Conservation (phyloP, 1,140 invertebrate genomes). For the Oedothorax gibbosus region DNA sequence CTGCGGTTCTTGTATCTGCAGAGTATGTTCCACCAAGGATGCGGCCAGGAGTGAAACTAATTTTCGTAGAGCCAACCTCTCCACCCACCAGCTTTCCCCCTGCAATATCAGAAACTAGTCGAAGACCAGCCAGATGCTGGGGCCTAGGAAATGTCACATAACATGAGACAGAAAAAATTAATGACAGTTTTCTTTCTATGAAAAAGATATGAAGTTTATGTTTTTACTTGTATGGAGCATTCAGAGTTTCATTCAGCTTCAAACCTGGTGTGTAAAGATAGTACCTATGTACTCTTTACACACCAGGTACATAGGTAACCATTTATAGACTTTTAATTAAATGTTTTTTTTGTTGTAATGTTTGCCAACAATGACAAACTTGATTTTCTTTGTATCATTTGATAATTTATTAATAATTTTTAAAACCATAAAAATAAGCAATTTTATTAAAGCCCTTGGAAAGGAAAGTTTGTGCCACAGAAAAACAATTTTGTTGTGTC, state of each 20-base stretch:
- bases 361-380: too few species aligned
- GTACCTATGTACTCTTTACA: not conserved
- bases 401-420: too few species aligned
- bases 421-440: too few species aligned
- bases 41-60: constrained; percentile 79
- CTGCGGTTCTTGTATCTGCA: constrained; percentile 83
- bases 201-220: not conserved
- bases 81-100: constrained; percentile 78
- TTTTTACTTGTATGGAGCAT: not conserved
- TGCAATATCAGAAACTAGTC: constrained; percentile 79
- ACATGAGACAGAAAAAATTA: not conserved
- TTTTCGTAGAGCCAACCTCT: constrained; percentile 78
- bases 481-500: too few species aligned
- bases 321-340: too few species aligned
- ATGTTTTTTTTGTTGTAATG: too few species aligned
- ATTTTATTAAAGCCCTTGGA: too few species aligned
- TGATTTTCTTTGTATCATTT: too few species aligned
- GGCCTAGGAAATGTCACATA: constrained; percentile 69
- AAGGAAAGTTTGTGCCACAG: too few species aligned
- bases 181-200: too few species aligned
- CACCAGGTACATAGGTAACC: not conserved
- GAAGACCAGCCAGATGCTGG: constrained; percentile 87
- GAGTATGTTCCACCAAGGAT: constrained; percentile 74
- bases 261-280: not conserved
- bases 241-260: not conserved